These are phyloP conservation scores for Agrotis exclamationis DNA, from an alignment of 2,888 invertebrate genomes.

Conservation along the genomic window DNA sequence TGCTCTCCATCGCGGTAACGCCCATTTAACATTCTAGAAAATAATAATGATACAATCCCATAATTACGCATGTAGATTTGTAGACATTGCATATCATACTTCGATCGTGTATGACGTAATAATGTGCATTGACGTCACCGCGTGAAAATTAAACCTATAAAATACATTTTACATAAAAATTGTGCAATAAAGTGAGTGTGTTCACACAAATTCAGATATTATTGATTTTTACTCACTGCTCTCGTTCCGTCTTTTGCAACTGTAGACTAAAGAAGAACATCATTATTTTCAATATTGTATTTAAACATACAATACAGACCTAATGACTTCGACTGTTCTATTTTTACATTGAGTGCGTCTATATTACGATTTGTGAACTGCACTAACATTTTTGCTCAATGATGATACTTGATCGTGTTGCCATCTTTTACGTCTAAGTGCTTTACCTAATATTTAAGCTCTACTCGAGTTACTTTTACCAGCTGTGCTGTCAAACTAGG, in stretches of 20 bases:
- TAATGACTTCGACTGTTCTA: conserved; percentile 44
- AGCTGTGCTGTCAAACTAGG: conserved; percentile 58
- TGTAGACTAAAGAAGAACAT: conserved; percentile 85
- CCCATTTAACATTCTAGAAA: conserved; percentile 90
- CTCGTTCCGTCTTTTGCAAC: conserved; percentile 84
- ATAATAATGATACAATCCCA: conserved; percentile 75
- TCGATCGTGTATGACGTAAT: conserved; percentile 27
- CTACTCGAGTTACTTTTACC: conserved; percentile 60
- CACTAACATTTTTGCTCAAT: conserved; percentile 56
- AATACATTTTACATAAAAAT: conserved; percentile 55
- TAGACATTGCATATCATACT: conserved; percentile 24
- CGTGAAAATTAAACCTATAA: conserved; percentile 46
- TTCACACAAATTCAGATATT: conserved; percentile 65
- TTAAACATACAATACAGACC: conserved; percentile 32
- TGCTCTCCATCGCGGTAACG: conserved; percentile 89
- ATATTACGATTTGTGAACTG: conserved; percentile 59
- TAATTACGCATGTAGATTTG: conserved; percentile 45
- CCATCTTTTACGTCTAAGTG: conserved; percentile 56
- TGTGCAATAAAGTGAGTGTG: conserved; percentile 68
- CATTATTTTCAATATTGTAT: conserved; percentile 68
- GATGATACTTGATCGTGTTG: conserved; percentile 59
- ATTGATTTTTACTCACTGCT: conserved; percentile 85
- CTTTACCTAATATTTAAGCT: conserved; percentile 62
- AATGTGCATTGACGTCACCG: conserved; percentile 44
- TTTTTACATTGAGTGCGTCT: conserved; percentile 68